Base-by-base conservation (phyloP, 2,888 invertebrate species). In the Hemaris fuciformis region DNA sequence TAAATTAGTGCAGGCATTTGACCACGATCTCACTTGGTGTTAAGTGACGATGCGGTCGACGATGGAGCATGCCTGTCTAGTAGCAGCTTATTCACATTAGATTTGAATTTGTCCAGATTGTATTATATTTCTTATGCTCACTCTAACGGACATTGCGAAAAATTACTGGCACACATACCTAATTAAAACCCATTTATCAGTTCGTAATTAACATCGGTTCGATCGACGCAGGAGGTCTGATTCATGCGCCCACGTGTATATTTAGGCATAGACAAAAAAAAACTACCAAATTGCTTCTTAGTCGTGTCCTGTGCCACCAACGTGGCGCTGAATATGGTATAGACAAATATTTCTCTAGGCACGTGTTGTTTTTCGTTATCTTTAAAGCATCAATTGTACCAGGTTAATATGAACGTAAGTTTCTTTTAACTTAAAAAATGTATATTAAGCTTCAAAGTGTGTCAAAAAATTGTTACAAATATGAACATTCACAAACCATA, bases 141-240 rank as follows among this genome's bases (percentile, higher is more conserved):
- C 10, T 18, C 31, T 5, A 15, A 27, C 53, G 10, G 2, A 25
- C 25, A 15, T 27, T 27, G 57, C 31, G n/a, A 60, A 66, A 66
- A 64, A 61, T 48, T 31, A 20, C 43, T 59, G 13, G 13, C 62
- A 69, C 57, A 60, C 45, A 65, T 64, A n/a, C n/a, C n/a, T n/a
- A 62, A 68, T 68, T 71, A 66, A 69, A 64, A 67, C 58, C n/a
- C 41, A 62, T 66, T 62, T 63, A 59, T 62, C 57, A 63, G 23
- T 59, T 61, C 57, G 57, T 63, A 69, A 66, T 69, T 67, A 69
- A 75, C 66, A 74, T 70, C 66, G 66, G 22, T 10, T 8, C 13
- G 25, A 60, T 66, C 86, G 64, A 85, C 84, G 87, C 89, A 84
- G 89, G 89, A 86, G 90, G 88, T 84, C 85, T 83, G 78, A 83